Conservation (phyloP, 2,888 invertebrate species). For the Ophion costatus region DNA sequence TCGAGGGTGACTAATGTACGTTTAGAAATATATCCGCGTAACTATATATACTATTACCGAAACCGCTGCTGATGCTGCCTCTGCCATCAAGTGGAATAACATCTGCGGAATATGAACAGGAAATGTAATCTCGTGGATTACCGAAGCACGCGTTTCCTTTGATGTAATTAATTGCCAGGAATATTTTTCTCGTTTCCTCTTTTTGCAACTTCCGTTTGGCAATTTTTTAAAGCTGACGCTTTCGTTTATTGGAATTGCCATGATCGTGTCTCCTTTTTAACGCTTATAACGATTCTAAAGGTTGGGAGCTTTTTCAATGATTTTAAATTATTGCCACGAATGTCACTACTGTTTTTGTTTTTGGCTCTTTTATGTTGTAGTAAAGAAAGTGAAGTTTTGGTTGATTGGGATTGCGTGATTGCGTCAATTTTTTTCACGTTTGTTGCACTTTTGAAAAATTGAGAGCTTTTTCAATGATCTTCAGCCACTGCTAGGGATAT, state of each 20-base stretch:
- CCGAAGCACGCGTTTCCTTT: slow-evolving; percentile 46
- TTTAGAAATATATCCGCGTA: slow-evolving; percentile 37
- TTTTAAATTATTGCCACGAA: no score
- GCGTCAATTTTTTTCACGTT: no score
- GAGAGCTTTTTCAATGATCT: no score
- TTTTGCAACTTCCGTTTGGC: neutral
- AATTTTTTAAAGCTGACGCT: neutral
- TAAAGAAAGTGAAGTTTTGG: neutral
- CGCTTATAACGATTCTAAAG: no score
- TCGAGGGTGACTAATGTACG: slow-evolving; percentile 60
- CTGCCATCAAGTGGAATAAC: slow-evolving; percentile 32
- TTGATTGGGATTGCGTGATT: neutral
- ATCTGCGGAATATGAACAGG: slow-evolving; percentile 55
- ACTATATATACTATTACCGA: slow-evolving; percentile 10
- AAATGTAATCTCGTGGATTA: slow-evolving; percentile 61
- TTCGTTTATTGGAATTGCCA: neutral
- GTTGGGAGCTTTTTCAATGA: no score
- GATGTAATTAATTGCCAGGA: slow-evolving; percentile 52
- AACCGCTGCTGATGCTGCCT: slow-evolving; percentile 3
- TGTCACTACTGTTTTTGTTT: no score
- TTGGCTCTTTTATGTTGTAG: no score
- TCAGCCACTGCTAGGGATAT: no score
- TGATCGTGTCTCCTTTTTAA: neutral
- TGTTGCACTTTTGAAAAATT: no score
- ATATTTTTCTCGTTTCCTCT: slow-evolving; percentile 23